Conservation (phyloP, 2,113 vertebrate species). For the Pelodiscus sinensis region DNA sequence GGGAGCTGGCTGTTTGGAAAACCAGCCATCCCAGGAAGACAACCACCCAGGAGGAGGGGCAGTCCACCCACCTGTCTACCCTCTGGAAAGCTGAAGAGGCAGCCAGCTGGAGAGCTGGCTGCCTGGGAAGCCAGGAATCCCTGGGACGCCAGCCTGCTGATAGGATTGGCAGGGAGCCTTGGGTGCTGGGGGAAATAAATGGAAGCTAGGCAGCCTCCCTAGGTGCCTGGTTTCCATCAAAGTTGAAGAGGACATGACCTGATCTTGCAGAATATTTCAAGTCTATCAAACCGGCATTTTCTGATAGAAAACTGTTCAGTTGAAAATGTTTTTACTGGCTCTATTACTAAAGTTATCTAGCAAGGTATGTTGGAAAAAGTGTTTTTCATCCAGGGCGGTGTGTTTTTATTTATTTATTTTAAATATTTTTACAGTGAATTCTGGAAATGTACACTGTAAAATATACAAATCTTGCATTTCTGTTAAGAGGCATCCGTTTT, state of each 20-base stretch:
- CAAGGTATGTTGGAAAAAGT: not conserved
- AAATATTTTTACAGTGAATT: not conserved
- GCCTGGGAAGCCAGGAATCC: not conserved
- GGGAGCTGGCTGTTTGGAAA: not conserved
- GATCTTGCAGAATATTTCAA: not conserved
- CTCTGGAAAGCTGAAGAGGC: not conserved
- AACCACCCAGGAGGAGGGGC: not conserved
- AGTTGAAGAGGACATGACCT: not conserved
- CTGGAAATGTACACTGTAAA: too few relatives aligned
- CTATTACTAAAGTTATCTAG: not conserved
- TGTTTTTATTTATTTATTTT: not conserved
- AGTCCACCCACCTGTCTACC: not conserved
- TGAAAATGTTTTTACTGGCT: not conserved
- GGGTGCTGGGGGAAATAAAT: not conserved
- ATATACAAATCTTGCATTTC: not conserved
- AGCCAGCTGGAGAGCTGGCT: not conserved
- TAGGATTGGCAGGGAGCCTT: not conserved
- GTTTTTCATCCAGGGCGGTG: not conserved
- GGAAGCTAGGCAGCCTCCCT: not conserved
- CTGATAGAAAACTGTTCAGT: not conserved
- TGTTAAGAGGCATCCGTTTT: not conserved
- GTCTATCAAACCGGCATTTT: not conserved
- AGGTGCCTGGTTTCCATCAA: not conserved
- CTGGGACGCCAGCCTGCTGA: not conserved
- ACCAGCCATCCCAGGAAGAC: not conserved